Percentiles rank a stretch among this genome's conserved stretches.
phyloP scores from a whole-genome alignment of 2,888 invertebrate genomes.

The Druceiella hillmani region DNA sequence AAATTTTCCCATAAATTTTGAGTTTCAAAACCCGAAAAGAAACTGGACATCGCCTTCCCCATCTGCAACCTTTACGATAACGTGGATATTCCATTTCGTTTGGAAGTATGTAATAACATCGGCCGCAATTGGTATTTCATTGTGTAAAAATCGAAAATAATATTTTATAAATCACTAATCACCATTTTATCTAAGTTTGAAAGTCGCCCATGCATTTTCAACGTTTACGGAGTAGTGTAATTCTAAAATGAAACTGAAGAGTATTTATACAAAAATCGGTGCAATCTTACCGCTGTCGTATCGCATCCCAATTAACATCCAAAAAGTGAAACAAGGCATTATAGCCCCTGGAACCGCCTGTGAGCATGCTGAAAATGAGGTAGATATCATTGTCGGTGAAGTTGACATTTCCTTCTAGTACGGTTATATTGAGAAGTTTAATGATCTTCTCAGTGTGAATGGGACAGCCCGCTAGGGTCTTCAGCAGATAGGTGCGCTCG shows the following conservation, averaged over 20 bases:
- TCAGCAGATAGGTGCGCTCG: constrained; percentile 71
- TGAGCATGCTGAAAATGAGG: constrained; percentile 69
- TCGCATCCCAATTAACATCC: constrained; percentile 60
- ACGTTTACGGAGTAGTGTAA: too few relatives aligned
- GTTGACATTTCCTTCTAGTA: constrained; percentile 63
- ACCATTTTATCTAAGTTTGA: too few relatives aligned
- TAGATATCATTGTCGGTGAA: constrained; percentile 73
- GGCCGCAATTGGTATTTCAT: too few relatives aligned
- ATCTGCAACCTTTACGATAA: too few relatives aligned
- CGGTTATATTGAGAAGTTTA: constrained; percentile 56
- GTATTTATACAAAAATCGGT: constrained; percentile 5
- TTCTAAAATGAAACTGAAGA: constrained; percentile 1
- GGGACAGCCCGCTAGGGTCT: constrained; percentile 75
- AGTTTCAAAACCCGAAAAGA: too few relatives aligned
- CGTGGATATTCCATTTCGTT: too few relatives aligned
- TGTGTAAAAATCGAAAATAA: too few relatives aligned
- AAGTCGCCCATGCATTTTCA: too few relatives aligned
- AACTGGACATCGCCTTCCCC: too few relatives aligned
- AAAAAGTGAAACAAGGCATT: constrained; percentile 67
- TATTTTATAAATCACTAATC: too few relatives aligned
- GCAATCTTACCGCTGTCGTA: constrained; percentile 57
- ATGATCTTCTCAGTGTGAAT: constrained; percentile 65
- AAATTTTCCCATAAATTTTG: too few relatives aligned
- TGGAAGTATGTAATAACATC: too few relatives aligned
- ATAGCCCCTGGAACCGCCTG: constrained; percentile 65